Evolutionary conservation across 2,888 invertebrate species (phyloP), one percentile per base, ranked within the genome.

Genomic region (Polymixis lichenea): DNA sequence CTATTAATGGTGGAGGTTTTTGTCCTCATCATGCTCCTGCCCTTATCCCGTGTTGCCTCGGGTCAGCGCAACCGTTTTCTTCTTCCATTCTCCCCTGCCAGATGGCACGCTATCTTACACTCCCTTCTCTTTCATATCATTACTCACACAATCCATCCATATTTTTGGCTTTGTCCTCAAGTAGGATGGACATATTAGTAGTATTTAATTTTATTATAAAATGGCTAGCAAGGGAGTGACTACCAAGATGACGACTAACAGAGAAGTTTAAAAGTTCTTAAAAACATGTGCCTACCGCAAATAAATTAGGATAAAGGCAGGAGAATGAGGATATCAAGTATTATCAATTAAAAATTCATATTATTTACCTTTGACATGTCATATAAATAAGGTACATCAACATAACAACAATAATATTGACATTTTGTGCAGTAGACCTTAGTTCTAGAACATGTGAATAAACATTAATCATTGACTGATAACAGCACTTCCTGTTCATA

Each of bases 401-500:
- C 22, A 51, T 55, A 58, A 2, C 4, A n/a, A n/a, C 4, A 32
- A 82, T 70, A 58, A 67, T 71, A 70, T 71, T 64, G 38, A 64
- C 17, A 58, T 49, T n/a, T n/a, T 43, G 56, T 1, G 25, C 62
- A n/a, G 15, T 56, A n/a, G 22, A 8, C 32, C 13, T 61, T 46
- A 51, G 28, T 71, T 84, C 80, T 80, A 80, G 64, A 75, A 75
- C 70, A 73, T 82, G 53, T 79, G 74, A 62, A 62, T 60, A 75
- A 80, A 80, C 75, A 82, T 64, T 32, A 70, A 62, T 46, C 19
- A 78, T 70, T 25, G 32, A 53, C 68, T 75, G 80, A 80, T 82
- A 84, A 71, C 51, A 53, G 15, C 9, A 61, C 51, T 84, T 84
- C 84, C 84, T 75, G 80, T 51, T 65, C n/a, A 75, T 32, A 64